Evolutionary conservation across 1,140 invertebrate species (phyloP), one percentile per base, ranked within the genome.

Genomic region (Drosophila gunungcola): DNA sequence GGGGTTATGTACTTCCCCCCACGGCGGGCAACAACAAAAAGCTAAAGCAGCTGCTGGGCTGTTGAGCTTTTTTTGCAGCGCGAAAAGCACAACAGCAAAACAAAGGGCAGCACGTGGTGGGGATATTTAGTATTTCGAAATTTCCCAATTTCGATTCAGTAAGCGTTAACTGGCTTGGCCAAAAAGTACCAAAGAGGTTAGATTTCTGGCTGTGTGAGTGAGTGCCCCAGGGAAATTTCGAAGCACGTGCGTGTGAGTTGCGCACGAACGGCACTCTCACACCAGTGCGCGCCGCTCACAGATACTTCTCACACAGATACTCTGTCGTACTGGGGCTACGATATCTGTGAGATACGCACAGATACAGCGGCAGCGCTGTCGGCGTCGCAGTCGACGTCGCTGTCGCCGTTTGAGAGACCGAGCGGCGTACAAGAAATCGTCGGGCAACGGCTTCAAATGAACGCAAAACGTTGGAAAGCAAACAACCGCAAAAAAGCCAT

Each of bases 391-490:
- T 51, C 73, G 41, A 60, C 70, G 56, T 51, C 53, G 80, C 80
- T 43, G 80, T 62, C 43, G 65, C 27, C 52, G 63, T 55, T 65
- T 27, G 73, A 61, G 57, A 68, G 74, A 73, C 80, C 73, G 80
- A 90, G 73, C 80, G 78, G 75, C 82, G 85, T 73, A 83, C 69
- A 90, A 83, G 85, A 86, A 88, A 76, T 86, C 77, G 85, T 83
- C 61, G 82, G 73, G 77, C 83, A 73, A 83, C 80, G 86, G 82
- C 86, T 88, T 91, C 90, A 91, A 90, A 91, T 91, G 85, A 81
- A 91, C 90, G 78, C 86, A 90, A 91, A 91, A 88, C 90, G 90
- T 91, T 88, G 90, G 78, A 90, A 91, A 85, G 90, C 86, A 88
- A 86, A 91, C 90, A 91, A 91, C 90, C 86, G 82, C 86, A 85